phyloP scores from a whole-genome alignment of 2,113 vertebrate species.

The Rattus rattus region DNA sequence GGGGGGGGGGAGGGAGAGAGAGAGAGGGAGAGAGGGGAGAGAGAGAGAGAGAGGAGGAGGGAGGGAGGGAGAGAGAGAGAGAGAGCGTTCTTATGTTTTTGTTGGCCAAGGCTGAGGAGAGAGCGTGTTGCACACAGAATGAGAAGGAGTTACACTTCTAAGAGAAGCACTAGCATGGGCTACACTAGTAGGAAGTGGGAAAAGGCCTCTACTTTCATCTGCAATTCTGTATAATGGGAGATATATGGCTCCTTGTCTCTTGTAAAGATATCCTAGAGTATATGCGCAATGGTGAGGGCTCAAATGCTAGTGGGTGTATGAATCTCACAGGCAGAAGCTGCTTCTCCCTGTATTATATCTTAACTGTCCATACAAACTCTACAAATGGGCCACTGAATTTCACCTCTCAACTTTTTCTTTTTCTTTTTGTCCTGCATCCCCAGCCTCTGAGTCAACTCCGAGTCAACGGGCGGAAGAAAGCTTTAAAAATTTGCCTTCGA shows the following conservation, averaged over 20 bases:
- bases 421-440: constrained; percentile 22
- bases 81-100: background rate
- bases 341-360: background rate
- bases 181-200: background rate
- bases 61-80: too few species aligned
- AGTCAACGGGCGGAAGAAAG: constrained; percentile 37
- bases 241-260: background rate
- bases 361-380: background rate
- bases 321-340: background rate
- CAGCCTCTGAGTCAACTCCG: constrained; percentile 48
- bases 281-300: background rate
- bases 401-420: background rate
- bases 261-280: background rate
- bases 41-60: too few species aligned
- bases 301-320: background rate
- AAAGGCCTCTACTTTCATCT: background rate
- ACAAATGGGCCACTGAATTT: background rate
- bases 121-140: background rate
- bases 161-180: background rate
- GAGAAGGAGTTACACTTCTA: background rate
- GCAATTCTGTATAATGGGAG: background rate
- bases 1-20: too few species aligned
- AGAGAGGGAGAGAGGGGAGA: too few species aligned
- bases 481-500: constrained; percentile 43
- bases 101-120: background rate